Evolutionary conservation across 2,113 vertebrate genomes (phyloP).

Genomic region (Serilophus lunatus): DNA sequence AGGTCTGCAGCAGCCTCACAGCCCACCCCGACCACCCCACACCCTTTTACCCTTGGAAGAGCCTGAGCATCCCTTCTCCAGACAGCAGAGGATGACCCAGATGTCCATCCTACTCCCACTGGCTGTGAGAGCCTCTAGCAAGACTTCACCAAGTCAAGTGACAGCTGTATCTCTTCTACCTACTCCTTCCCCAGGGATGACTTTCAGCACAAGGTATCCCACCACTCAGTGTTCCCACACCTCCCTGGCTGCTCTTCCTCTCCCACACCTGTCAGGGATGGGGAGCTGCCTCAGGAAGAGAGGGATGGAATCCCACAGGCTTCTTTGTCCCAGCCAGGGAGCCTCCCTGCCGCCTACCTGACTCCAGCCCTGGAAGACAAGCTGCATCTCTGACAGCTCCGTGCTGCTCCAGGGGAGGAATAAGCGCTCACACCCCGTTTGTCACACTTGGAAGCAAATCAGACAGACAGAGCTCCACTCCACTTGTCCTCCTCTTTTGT

Average conservation of each 20-base stretch:
- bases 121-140: background rate
- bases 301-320: background rate
- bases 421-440: background rate
- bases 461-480: background rate
- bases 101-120: background rate
- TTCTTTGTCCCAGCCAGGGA: background rate
- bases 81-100: background rate
- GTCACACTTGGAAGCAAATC: slow-evolving; percentile 42
- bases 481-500: background rate
- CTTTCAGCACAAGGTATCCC: background rate
- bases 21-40: background rate
- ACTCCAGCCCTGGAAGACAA: background rate
- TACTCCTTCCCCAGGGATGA: background rate
- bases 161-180: background rate
- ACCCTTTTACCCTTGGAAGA: background rate
- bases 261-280: background rate
- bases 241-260: background rate
- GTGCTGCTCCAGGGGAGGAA: background rate
- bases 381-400: background rate
- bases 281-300: background rate
- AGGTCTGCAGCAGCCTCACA: background rate
- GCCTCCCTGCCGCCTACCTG: background rate
- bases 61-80: background rate
- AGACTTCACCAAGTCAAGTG: background rate
- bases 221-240: accelerated